Base-by-base conservation (phyloP, 92 coral and sea anemone genomes). In the Zoanthus sociatus region DNA sequence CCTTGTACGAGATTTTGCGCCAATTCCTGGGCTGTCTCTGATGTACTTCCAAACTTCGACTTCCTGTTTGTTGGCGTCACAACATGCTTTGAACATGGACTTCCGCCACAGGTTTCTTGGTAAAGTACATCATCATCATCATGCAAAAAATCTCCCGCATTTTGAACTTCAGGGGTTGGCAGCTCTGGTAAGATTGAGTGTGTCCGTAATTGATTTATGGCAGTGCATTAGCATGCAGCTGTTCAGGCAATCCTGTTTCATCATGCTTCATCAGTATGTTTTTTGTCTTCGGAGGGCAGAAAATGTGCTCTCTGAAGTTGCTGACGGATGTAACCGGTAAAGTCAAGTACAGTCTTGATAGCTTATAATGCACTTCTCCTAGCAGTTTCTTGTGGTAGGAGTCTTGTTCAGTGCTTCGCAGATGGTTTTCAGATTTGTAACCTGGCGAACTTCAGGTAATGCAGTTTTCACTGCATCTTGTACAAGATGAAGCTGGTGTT, bases 401-500 rank as follows among this genome's bases (percentile, higher is more conserved):
- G 79, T 26, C 14, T 21, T 75, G 79, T 75, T 75, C 26, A 75
- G 53, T 7, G 79, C 79, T 75, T 75, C 79, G 51, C 48, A 75
- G 37, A 75, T 33, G 79, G 79, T 75, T 33, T 58, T 75, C 56
- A 37, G 31, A 37, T 33, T 75, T 75, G 79, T 75, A 75, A 75
- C 79, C 51, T 75, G 53, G 37, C 79, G 12, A 20, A 75, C 60
- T 45, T 75, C 79, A 3, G 79, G 79, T 18, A 75, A 9, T 58
- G 64, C 64, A 50, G 1, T 50, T 50, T 50, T 50, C 55, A 50
- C 55, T 50, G 55, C 64, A 58, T 77, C 92, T 32, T 83, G 78
- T 44, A 89, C 73, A 78, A 89, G 86, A 56, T 77, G 79, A 46
- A 89, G 63, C 48, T 85, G 92, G 79, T 84, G 64, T 81, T 56